Percentiles rank a stretch among this genome's conserved stretches.
These are phyloP conservation scores for Metopia argyrocephala DNA, from an alignment of 2,888 invertebrate genomes.

Conservation along the genomic window DNA sequence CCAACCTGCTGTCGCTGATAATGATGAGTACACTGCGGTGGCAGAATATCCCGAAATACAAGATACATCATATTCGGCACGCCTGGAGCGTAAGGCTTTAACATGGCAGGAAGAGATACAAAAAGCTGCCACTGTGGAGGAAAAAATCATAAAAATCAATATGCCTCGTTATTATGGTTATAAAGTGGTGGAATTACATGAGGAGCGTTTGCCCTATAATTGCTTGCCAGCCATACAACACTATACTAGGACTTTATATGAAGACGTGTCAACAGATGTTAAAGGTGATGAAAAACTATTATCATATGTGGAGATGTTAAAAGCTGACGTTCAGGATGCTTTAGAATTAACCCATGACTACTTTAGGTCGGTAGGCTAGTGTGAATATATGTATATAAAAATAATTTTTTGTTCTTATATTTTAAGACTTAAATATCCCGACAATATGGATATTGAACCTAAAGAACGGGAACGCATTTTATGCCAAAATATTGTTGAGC, in stretches of 20 bases:
- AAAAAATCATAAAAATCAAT: constrained; percentile 90
- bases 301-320: constrained; percentile 65
- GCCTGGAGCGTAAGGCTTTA: constrained; percentile 79
- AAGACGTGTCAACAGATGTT: constrained; percentile 77
- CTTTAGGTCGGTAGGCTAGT: constrained; percentile 67
- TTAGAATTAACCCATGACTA: constrained; percentile 71
- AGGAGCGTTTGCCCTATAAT: constrained; percentile 83
- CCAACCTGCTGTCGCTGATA: constrained; percentile 26
- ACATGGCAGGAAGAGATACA: constrained; percentile 82
- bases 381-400: background rate
- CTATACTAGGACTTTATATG: constrained; percentile 88
- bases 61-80: constrained; percentile 81
- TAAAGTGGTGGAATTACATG: constrained; percentile 82
- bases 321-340: constrained; percentile 72
- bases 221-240: constrained; percentile 85
- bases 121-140: constrained; percentile 86
- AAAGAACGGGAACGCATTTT: constrained; percentile 69
- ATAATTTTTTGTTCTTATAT: constrained; percentile 5
- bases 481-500: constrained; percentile 80
- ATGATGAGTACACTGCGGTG: constrained; percentile 69
- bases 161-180: constrained; percentile 91
- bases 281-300: constrained; percentile 18
- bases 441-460: constrained; percentile 58
- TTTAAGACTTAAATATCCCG: constrained; percentile 69
- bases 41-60: constrained; percentile 73